phyloP scores from a whole-genome alignment of 2,888 invertebrate species.

The Xanthostigma xanthostigma region DNA sequence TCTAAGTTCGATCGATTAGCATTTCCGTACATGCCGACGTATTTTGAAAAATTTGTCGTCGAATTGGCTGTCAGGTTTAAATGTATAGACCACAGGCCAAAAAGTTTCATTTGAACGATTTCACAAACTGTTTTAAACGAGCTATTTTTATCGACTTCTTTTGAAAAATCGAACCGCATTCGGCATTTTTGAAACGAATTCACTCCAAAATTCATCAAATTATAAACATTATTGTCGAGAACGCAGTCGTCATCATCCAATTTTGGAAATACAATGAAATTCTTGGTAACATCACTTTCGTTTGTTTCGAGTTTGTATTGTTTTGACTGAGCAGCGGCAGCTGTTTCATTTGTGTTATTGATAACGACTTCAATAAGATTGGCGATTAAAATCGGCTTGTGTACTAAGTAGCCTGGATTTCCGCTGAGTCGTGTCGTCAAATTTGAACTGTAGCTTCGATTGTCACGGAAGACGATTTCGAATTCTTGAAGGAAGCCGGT shows the following conservation, averaged over 20 bases:
- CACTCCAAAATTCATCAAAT: conserved; percentile 31
- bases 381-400: conserved; percentile 44
- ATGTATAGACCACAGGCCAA: conserved; percentile 18
- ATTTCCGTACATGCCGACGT: conserved; percentile 34
- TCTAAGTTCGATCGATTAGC: conserved; percentile 24
- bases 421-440: conserved; percentile 36
- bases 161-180: conserved; percentile 13
- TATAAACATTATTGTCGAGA: conserved; percentile 23
- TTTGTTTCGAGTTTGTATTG: conserved; percentile 15
- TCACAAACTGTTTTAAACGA: conserved; percentile 14
- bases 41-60: conserved; percentile 21
- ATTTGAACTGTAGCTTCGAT: too few species aligned
- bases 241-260: conserved; percentile 32
- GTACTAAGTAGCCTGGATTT: conserved; percentile 57
- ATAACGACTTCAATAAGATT: conserved; percentile 17
- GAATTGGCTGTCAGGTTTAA: conserved; percentile 17
- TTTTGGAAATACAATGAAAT: conserved; percentile 25
- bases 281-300: conserved; percentile 16
- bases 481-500: conserved; percentile 19
- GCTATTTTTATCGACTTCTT: conserved; percentile 4
- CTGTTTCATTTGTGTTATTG: conserved; percentile 21
- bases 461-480: conserved; percentile 11
- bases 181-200: conserved; percentile 34
- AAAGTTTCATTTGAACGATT: conserved; percentile 21
- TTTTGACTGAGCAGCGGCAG: conserved; percentile 10